Base-by-base conservation (phyloP, 2,797 vertebrate genomes). In the Lepilemur septentrionalis region DNA sequence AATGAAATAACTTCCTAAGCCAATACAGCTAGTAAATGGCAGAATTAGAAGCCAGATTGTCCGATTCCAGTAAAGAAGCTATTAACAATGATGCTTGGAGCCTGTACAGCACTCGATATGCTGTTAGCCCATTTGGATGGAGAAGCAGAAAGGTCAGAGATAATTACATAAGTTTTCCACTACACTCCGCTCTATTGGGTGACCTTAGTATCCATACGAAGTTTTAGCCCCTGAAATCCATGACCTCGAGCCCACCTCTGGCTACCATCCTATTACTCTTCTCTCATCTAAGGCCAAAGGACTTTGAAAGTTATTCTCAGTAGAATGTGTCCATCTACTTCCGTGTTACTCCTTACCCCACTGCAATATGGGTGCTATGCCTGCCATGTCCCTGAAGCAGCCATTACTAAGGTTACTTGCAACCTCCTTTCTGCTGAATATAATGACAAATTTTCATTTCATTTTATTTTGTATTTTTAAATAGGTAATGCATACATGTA, bases 391-490 rank as follows among this genome's bases (percentile, higher is more conserved):
- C 89, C 57, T 70, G 57, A 95, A 90, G 50, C 32, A 96, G 75
- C 43, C 73, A 79, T 59, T 76, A 79, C 10, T 78, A 78, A 79
- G 81, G 28, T 93, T 93, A 70, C 67, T 92, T 70, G 35, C 17
- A n/a, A 91, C 7, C 23, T 89, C 28, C 14, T 80, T 92, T 92
- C 25, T 75, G 75, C 38, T 65, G 13, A 92, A 63, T 73, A 95
- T 38, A 67, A 61, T 48, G 61, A 91, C 93, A 96, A 67, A 2
- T 11, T 80, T 93, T 89, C 67, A 38, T 59, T 35, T 75, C 69
- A 57, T 65, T 81, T 93, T 76, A 48, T 87, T 93, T 87, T 85
- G 3, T 72, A 89, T 75, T 86, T 90, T 91, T 81, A 7, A 91
- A 72, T 72, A 78, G 46, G 28, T 72, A 79, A 52, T 92, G 38